phyloP scores from a whole-genome alignment of 2,888 invertebrate species.

The Lasioglossum lativentre region DNA sequence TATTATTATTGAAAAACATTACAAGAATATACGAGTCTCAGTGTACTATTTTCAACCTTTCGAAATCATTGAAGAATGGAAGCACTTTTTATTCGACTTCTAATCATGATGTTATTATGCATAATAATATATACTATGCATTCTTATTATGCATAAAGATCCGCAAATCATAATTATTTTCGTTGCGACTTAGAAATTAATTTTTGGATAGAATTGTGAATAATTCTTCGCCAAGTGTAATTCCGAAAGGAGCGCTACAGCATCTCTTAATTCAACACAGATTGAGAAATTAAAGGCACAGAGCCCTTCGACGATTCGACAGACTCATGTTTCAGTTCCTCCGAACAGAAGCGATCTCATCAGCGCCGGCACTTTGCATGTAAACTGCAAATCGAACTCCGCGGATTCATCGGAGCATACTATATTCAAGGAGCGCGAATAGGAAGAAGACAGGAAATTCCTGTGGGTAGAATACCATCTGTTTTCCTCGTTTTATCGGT shows the following conservation, averaged over 20 bases:
- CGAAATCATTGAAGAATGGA: no score
- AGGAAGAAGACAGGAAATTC: constrained; percentile 4
- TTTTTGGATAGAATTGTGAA: no score
- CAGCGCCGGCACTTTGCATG: not conserved
- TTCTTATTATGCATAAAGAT: no score
- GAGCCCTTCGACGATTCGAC: not conserved
- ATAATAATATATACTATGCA: no score
- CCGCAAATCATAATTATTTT: no score
- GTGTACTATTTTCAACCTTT: no score
- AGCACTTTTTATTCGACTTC: no score
- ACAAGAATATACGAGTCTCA: no score
- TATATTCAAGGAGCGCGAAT: not conserved
- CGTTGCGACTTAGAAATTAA: no score
- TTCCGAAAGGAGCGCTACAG: not conserved
- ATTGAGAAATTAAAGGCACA: not conserved
- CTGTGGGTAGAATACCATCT: not conserved
- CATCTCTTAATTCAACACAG: not conserved
- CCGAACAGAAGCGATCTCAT: not conserved
- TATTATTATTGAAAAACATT: no score
- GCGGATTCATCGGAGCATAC: not conserved
- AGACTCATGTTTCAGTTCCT: not conserved
- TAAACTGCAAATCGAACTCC: not conserved
- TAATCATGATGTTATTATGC: no score
- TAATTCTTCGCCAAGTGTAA: no score
- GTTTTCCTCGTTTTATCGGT: not conserved